Evolutionary conservation across 2,113 vertebrate species (phyloP).

Genomic region (Chaetura pelagica): DNA sequence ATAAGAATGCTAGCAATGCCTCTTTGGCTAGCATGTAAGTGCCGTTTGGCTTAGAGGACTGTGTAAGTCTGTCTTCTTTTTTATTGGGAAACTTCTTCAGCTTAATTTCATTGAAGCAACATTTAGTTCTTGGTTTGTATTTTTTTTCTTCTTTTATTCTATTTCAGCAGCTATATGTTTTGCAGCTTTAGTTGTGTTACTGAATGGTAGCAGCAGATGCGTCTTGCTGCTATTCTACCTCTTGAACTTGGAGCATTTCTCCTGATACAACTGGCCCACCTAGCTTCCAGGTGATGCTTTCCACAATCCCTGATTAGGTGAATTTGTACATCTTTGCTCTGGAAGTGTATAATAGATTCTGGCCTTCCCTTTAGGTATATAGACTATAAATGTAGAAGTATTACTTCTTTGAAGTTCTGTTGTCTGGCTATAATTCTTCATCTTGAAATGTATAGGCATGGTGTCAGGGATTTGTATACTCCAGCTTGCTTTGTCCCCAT

Average conservation of each 20-base stretch:
- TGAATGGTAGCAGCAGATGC: not conserved
- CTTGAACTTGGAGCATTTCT: not conserved
- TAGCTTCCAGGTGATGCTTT: not conserved
- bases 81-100: not conserved
- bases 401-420: not conserved
- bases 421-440: not conserved
- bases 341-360: not conserved
- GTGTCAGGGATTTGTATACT: not conserved
- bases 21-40: not conserved
- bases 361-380: not conserved
- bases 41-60: not conserved
- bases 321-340: not conserved
- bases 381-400: not conserved
- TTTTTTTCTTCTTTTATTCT: not conserved
- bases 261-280: not conserved
- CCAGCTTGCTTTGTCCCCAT: not conserved
- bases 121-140: not conserved
- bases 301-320: not conserved
- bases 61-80: not conserved
- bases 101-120: not conserved
- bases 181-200: not conserved
- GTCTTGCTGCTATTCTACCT: not conserved
- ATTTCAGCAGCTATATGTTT: not conserved
- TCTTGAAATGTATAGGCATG: not conserved
- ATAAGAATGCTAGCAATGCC: not conserved